phyloP scores from a whole-genome alignment of 2,888 invertebrate species.

The Diaphora mendica region DNA sequence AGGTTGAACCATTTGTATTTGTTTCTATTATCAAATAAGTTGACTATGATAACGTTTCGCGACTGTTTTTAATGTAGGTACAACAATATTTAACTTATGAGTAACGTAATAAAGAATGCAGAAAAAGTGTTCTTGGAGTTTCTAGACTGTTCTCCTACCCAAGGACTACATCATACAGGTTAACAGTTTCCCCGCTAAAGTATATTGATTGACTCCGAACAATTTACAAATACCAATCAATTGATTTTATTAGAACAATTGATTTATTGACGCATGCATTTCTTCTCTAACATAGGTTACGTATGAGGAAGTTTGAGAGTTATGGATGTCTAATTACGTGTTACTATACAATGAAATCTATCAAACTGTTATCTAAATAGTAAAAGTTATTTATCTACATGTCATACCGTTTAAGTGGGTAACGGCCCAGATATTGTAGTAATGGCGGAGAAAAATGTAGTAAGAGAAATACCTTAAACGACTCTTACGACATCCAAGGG shows the following conservation, averaged over 20 bases:
- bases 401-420: slow-evolving; percentile 1
- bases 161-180: neutral
- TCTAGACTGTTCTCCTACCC: neutral
- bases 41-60: neutral
- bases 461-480: slow-evolving; percentile 25
- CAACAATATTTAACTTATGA: neutral
- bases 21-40: no score
- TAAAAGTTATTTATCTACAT: neutral
- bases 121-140: neutral
- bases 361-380: neutral
- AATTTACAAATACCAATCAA: neutral
- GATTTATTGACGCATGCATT: neutral
- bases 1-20: neutral
- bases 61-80: no score
- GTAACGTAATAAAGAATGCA: neutral
- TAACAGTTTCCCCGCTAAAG: neutral
- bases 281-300: neutral
- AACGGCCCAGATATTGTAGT: neutral
- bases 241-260: neutral
- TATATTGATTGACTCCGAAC: neutral
- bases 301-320: neutral
- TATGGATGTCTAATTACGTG: neutral
- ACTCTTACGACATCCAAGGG: slow-evolving; percentile 30
- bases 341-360: neutral
- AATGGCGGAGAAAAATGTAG: slow-evolving; percentile 9